A percentile compares a stretch with the other conserved stretches of the same genome.
Conservation (phyloP, 1,140 invertebrate species). For the Nautilus pompilius region DNA sequence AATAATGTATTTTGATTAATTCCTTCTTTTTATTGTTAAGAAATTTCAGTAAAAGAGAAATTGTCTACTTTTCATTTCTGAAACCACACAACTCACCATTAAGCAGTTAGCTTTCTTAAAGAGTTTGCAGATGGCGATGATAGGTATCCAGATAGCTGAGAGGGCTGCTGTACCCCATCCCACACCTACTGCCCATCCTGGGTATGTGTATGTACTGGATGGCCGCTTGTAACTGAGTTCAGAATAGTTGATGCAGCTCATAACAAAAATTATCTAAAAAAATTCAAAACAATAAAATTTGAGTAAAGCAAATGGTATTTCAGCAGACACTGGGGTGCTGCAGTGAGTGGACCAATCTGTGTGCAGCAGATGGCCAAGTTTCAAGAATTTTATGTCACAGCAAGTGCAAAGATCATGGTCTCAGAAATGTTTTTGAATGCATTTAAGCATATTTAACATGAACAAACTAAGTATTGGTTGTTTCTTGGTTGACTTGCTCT, state of each 20-base stretch:
- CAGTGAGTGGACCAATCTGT: too few relatives aligned
- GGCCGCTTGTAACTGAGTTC: constrained; percentile 38
- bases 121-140: constrained; percentile 59
- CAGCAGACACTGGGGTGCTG: neutral
- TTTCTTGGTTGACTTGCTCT: neutral
- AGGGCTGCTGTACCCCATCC: constrained; percentile 62
- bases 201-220: constrained; percentile 54
- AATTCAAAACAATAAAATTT: neutral
- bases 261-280: constrained; percentile 33
- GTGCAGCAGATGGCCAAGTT: too few relatives aligned
- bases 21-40: neutral
- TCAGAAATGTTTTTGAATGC: too few relatives aligned
- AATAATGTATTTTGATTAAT: neutral
- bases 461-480: neutral
- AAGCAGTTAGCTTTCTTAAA: constrained; percentile 21
- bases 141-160: constrained; percentile 62
- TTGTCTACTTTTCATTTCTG: neutral
- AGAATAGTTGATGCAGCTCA: constrained; percentile 70
- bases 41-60: neutral
- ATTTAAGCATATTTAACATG: neutral
- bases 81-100: constrained; percentile 30
- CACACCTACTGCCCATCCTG: constrained; percentile 61
- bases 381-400: too few relatives aligned
- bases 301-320: neutral
- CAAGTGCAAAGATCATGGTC: too few relatives aligned